phyloP scores from a whole-genome alignment of 1,140 invertebrate genomes.

The Drosophila ohnishii region DNA sequence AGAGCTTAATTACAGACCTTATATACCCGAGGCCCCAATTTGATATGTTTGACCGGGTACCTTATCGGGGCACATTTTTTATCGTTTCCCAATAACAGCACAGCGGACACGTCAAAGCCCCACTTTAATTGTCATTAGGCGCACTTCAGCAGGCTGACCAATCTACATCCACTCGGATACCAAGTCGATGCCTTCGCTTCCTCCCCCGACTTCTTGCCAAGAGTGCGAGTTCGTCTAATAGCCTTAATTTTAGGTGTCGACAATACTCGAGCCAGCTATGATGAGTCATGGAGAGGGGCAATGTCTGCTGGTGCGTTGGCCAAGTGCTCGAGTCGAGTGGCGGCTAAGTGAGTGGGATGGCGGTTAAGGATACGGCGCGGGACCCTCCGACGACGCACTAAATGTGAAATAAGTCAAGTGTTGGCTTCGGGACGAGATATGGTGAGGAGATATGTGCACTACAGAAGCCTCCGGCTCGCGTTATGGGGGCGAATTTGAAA shows the following conservation, averaged over 20 bases:
- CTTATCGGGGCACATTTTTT: conserved; percentile 50
- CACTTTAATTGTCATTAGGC: conserved; percentile 72
- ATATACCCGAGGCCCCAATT: conserved; percentile 5
- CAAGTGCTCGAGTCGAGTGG: conserved; percentile 44
- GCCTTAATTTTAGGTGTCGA: conserved; percentile 72
- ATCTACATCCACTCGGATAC: conserved; percentile 38
- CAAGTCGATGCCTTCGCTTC: conserved; percentile 8
- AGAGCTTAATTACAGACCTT: conserved; percentile 56
- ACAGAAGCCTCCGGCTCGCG: not conserved
- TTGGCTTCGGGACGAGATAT: conserved; percentile 13
- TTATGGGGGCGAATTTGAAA: not conserved
- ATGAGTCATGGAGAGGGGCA: conserved; percentile 30
- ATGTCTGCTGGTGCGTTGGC: conserved; percentile 17
- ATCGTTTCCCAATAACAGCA: conserved; percentile 65
- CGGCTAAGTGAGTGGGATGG: conserved; percentile 15
- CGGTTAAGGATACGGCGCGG: not conserved
- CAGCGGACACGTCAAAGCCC: conserved; percentile 20
- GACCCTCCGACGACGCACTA: conserved; percentile 6
- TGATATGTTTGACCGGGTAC: conserved; percentile 30
- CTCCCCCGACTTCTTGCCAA: not conserved
- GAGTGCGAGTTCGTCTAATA: conserved; percentile 46
- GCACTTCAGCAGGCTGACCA: conserved; percentile 52
- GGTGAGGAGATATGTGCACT: not conserved
- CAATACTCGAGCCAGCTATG: conserved; percentile 57
- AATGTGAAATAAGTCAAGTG: conserved; percentile 62